Evolutionary conservation across 2,888 invertebrate species (phyloP).

Genomic region (Cantharis flavilabris): DNA sequence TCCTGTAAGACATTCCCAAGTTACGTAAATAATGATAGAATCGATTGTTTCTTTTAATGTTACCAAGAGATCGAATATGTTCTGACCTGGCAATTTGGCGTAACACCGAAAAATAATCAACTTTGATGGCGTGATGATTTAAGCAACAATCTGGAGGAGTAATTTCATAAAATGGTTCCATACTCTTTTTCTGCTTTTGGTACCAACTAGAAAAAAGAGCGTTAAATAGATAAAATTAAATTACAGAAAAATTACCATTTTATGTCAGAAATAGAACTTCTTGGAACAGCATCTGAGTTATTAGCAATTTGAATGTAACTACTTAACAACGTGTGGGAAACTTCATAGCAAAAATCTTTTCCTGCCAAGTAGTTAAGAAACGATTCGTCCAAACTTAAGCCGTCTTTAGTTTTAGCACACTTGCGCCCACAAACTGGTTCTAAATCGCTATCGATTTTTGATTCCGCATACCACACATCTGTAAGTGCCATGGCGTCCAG

Average conservation of each 20-base stretch:
- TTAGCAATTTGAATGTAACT: not conserved
- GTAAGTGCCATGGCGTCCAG: constrained; percentile 39
- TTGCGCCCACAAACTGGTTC: constrained; percentile 48
- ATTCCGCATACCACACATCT: constrained; percentile 41
- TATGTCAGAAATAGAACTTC: not conserved
- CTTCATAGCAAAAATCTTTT: constrained; percentile 18
- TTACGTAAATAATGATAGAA: constrained; percentile 73
- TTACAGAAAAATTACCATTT: not conserved
- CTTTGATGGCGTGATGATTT: constrained; percentile 61
- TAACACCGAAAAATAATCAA: constrained; percentile 73
- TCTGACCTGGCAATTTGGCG: constrained; percentile 74
- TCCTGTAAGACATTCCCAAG: constrained; percentile 27
- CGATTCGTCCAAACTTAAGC: constrained; percentile 42
- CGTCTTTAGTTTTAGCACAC: constrained; percentile 47
- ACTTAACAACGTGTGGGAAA: constrained; percentile 14
- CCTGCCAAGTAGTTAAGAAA: constrained; percentile 8
- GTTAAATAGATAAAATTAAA: not conserved
- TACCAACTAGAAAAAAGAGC: constrained; percentile 57
- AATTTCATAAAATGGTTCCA: constrained; percentile 58
- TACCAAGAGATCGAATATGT: constrained; percentile 61
- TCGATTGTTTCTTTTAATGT: constrained; percentile 70
- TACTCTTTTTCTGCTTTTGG: constrained; percentile 50
- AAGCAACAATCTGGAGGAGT: constrained; percentile 57
- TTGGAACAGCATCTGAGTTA: not conserved
- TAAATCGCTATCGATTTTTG: constrained; percentile 27